Evolutionary conservation across 2,888 invertebrate species (phyloP), one percentile per base, ranked within the genome.

Genomic region (Callyntrura sp.): DNA sequence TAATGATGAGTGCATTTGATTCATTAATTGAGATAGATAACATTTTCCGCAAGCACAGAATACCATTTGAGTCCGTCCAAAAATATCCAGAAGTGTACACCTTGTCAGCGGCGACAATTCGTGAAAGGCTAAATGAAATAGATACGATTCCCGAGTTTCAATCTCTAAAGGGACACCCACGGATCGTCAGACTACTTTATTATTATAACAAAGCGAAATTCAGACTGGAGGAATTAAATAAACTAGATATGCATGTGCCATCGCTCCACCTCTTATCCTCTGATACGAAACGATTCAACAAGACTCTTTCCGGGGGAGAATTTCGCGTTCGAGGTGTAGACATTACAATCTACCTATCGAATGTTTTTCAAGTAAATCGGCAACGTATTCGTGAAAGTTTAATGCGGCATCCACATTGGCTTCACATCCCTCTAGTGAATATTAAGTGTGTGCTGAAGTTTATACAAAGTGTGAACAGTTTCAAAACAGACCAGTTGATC

Each of bases 391-490:
- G 94, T 8, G 92, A 93, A 51, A 90, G 94, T 90, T 94, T 97
- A 20, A 94, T 94, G 20, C 95, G 95, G 6, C 97, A 97, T 94
- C 96, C 96, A 3, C 96, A 95, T 94, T 96, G 96, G 96, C 95
- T 96, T 12, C 95, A 96, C 93, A 95, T 96, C 20, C 96, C 97
- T 0, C 94, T 96, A 0, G 91, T 95, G 9, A 95, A 96, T 20
- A 95, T 97, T 3, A 95, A 96, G 85, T 95, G 96, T 45, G 96
- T 96, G 81, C 95, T 96, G 76, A 94, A 95, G 35, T 96, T 95
- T 94, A 94, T 97, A 35, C 78, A 79, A 43, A 93, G 93, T 20
- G 94, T 95, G 79, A 94, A 94, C 62, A 94, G 94, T 3, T 97
- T 96, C 93, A 93, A 94, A 0, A 94, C 94, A 82, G 93, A 95